Evolutionary conservation across 2,113 vertebrate species (phyloP), one percentile per base, ranked within the genome.

Genomic region (Peromyscus maniculatus): DNA sequence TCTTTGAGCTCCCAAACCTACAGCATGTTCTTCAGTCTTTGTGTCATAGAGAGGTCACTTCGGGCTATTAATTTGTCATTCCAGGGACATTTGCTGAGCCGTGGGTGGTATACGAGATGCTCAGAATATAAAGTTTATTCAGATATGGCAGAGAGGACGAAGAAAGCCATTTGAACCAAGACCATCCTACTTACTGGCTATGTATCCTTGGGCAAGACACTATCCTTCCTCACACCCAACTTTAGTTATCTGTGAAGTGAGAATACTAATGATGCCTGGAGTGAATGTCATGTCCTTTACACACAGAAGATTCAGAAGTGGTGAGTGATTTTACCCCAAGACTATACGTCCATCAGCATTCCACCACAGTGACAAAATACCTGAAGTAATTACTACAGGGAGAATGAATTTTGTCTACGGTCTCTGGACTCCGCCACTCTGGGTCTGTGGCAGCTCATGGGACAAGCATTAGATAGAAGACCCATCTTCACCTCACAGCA

Each of bases 231-330:
- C 49, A 67, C 17, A 22, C 17, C 91, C 80, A 66, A 84, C 80
- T 79, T 93, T 4, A 64, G 21, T 72, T 69, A n/a, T 49, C 94
- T 92, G 66, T 84, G 86, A 87, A 84, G 77, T 64, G 64, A 78
- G 59, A 89, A 89, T 28, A 57, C 43, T 0, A 43, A 49, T 22
- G 52, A 74, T 4, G 9, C 13, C 87, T 71, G 64, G 21, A 10
- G n/a, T 72, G 33, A 36, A 12, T 21, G 75, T 78, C n/a, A 57
- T 87, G 57, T 11, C 57, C 4, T 1, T 26, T 79, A 17, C 1
- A 49, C 36, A 43, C 1, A 39, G 4, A 55, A 52, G 43, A 31
- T 78, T 55, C 43, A 87, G 67, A 80, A 69, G 43, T 3, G 46
- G 49, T 7, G 55, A 67, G 7, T 43, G 43, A 72, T 84, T 75